These are phyloP conservation scores for Galago senegalensis DNA, from an alignment of 2,797 vertebrate genomes.

Conservation along the genomic window DNA sequence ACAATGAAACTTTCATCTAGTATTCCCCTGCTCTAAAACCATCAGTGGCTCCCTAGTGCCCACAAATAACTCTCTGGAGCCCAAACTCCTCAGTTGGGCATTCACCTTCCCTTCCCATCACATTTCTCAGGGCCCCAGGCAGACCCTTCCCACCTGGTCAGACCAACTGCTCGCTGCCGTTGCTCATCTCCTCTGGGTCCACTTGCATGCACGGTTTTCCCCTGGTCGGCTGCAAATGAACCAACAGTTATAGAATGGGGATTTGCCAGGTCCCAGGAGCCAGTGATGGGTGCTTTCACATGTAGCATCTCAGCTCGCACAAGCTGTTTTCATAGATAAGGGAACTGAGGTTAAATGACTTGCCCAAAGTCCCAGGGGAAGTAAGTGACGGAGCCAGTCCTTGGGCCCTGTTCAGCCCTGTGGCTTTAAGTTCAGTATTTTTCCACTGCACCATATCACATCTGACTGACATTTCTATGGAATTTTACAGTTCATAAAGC, in stretches of 20 bases:
- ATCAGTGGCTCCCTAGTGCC: not conserved
- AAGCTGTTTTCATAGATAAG: not conserved
- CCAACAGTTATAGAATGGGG: not conserved
- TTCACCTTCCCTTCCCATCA: not conserved
- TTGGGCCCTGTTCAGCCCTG: not conserved
- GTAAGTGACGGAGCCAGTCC: not conserved
- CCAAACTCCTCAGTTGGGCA: not conserved
- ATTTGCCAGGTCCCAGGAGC: not conserved
- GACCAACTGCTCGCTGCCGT: not conserved
- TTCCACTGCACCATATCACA: constrained; percentile 19
- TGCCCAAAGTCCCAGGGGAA: not conserved
- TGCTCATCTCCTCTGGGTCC: not conserved
- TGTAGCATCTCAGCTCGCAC: not conserved
- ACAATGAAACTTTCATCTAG: not conserved
- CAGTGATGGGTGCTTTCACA: not conserved
- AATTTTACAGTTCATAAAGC: constrained; percentile 70
- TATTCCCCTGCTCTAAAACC: not conserved
- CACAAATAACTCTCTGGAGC: not conserved
- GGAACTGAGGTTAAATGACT: constrained; percentile 6
- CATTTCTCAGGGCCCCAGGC: not conserved
- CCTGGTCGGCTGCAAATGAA: not conserved
- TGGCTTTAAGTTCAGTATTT: constrained; percentile 64
- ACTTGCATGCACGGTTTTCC: accelerated
- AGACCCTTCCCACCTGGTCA: not conserved
- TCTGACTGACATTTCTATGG: constrained; percentile 58